phyloP scores from a whole-genome alignment of 2,888 invertebrate genomes.

The Drosophila birchii region DNA sequence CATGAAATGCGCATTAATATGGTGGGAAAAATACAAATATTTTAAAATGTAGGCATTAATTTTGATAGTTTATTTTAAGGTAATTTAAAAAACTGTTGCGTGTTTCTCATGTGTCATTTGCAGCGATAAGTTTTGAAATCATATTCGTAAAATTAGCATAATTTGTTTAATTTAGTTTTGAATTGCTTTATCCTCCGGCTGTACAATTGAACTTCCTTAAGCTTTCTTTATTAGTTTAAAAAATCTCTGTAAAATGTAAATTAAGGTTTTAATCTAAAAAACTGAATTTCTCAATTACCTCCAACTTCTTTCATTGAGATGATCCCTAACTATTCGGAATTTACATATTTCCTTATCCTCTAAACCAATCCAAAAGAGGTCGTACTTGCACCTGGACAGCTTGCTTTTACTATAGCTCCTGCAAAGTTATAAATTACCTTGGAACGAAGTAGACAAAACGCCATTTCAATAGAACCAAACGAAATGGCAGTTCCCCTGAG shows the following conservation, averaged over 20 bases:
- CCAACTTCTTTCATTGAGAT: background rate
- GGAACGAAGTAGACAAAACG: slow-evolving; percentile 18
- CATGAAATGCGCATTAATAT: slow-evolving; percentile 8
- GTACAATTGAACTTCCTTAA: too few relatives aligned
- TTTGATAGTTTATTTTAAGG: background rate
- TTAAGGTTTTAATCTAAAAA: too few relatives aligned
- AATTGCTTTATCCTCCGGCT: background rate
- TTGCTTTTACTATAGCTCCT: slow-evolving; percentile 8
- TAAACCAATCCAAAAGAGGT: slow-evolving; percentile 6
- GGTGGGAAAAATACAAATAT: background rate
- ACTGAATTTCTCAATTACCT: background rate
- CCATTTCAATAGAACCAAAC: slow-evolving; percentile 25
- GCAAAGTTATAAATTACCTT: slow-evolving; percentile 31
- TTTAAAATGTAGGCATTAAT: background rate
- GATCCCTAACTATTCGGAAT: background rate
- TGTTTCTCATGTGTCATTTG: background rate
- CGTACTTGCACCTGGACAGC: slow-evolving; percentile 4
- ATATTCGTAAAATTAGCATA: background rate
- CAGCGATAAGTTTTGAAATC: too few relatives aligned
- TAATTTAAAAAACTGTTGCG: too few relatives aligned
- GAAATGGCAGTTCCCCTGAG: slow-evolving; percentile 6
- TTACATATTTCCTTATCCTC: slow-evolving; percentile 26
- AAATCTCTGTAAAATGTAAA: background rate
- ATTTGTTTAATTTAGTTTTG: background rate
- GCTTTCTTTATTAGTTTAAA: background rate